Evolutionary conservation across 2,888 invertebrate genomes (phyloP), one percentile per base, ranked within the genome.

Genomic region (Orthosia incerta): DNA sequence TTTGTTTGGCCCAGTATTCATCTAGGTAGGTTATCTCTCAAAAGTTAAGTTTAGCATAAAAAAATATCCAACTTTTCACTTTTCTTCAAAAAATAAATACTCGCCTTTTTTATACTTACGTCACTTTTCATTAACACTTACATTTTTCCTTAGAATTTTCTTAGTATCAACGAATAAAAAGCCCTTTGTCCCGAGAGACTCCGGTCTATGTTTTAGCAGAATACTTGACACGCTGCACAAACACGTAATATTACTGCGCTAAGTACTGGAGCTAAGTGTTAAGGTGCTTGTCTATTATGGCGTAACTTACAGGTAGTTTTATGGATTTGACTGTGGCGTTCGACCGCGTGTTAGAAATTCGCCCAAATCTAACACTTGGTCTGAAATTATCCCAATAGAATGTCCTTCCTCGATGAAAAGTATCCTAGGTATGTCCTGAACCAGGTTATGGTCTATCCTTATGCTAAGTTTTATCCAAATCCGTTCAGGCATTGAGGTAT

Each of bases 221-320:
- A 69, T 64, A 83, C 84, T 89, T 85, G 79, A 84, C 85, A 83
- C 84, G 84, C 85, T 76, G 65, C 59, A 67, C 84, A 87, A 88
- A 89, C 86, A 89, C 76, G 76, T 86, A 82, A 84, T 87, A 89
- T 88, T 86, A 83, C 80, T 66, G 72, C 81, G 88, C 86, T 90
- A 91, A 88, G 89, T 87, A 87, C 83, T 86, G 86, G 87, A 84
- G 63, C 55, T 57, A 56, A 79, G 39, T 13, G 45, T 70, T n/a
- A 73, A 50, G 72, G 50, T 39, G 5, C 7, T 0, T 7, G n/a
- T 56, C n/a, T 45, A n/a, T 13, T 69, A 39, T 11, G 31, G 64
- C 7, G 84, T 79, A 72, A 71, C 53, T 23, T 26, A 23, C 20
- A 67, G 31, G 20, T 16, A 12, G 15, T 2, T 63, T 26, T n/a